These are phyloP conservation scores for Nipponacmea schrenckii DNA, from an alignment of 2,888 invertebrate genomes.

Conservation along the genomic window DNA sequence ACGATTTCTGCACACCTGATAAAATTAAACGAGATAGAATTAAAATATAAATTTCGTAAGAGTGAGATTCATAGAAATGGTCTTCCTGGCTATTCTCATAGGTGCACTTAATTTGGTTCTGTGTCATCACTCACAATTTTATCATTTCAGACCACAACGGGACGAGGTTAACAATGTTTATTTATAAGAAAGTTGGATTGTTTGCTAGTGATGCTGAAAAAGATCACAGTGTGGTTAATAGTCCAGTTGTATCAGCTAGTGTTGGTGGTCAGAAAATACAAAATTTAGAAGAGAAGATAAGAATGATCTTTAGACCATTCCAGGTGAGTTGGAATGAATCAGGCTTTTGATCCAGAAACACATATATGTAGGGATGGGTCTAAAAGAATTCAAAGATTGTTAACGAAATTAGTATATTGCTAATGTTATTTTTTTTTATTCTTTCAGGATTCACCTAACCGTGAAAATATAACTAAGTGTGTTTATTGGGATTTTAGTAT, in stretches of 20 bases:
- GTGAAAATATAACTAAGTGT: constrained; percentile 31
- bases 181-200: constrained; percentile 33
- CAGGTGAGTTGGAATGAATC: constrained; percentile 33
- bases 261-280: constrained; percentile 45
- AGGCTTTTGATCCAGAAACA: background rate
- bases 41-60: too few relatives aligned
- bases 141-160: too few relatives aligned
- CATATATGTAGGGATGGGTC: too few relatives aligned
- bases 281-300: constrained; percentile 47
- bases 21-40: too few relatives aligned
- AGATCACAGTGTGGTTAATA: constrained; percentile 36
- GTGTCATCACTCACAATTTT: too few relatives aligned
- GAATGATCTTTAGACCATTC: constrained; percentile 49
- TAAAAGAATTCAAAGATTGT: too few relatives aligned
- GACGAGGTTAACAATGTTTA: constrained; percentile 31
- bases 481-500: constrained; percentile 57
- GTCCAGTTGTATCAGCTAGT: constrained; percentile 55
- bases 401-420: too few relatives aligned
- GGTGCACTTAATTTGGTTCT: too few relatives aligned
- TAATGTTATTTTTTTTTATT: too few relatives aligned
- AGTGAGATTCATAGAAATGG: too few relatives aligned
- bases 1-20: background rate
- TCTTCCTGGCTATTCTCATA: too few relatives aligned
- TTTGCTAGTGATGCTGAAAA: constrained; percentile 20
- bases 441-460: background rate